phyloP scores from a whole-genome alignment of 2,797 vertebrate genomes.

The Limnodromus scolopaceus region DNA sequence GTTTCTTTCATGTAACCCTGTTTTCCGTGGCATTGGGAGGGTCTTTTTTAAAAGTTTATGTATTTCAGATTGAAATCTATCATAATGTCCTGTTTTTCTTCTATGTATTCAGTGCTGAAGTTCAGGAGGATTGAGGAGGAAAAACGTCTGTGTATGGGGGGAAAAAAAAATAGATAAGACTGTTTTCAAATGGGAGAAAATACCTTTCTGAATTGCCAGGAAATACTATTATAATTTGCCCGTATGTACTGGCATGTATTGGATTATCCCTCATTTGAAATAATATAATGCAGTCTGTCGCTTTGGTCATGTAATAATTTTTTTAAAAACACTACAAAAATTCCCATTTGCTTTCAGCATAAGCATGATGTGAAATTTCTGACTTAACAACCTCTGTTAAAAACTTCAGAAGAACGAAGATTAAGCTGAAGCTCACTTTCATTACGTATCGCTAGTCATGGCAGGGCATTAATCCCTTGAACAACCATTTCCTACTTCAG shows the following conservation, averaged over 20 bases:
- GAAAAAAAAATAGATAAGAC: background rate
- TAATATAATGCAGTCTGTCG: background rate
- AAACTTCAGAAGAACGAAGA: background rate
- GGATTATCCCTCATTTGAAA: background rate
- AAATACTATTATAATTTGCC: background rate
- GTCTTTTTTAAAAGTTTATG: background rate
- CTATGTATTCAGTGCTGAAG: background rate
- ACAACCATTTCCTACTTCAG: background rate
- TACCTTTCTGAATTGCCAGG: background rate
- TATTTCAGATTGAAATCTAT: background rate
- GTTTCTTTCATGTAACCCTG: background rate
- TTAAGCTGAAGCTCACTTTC: background rate
- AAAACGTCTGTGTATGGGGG: background rate
- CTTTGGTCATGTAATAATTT: background rate
- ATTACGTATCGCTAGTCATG: background rate
- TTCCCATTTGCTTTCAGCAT: background rate
- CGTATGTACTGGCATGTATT: background rate
- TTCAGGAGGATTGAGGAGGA: background rate
- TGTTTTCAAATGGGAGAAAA: background rate
- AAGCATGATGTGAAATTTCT: background rate
- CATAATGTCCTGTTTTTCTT: background rate
- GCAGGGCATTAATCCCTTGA: background rate
- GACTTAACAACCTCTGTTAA: background rate
- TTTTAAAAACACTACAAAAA: background rate
- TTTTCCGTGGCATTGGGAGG: background rate